These are phyloP conservation scores for Cottus gobio DNA, from an alignment of 2,113 vertebrate species.

Conservation along the genomic window DNA sequence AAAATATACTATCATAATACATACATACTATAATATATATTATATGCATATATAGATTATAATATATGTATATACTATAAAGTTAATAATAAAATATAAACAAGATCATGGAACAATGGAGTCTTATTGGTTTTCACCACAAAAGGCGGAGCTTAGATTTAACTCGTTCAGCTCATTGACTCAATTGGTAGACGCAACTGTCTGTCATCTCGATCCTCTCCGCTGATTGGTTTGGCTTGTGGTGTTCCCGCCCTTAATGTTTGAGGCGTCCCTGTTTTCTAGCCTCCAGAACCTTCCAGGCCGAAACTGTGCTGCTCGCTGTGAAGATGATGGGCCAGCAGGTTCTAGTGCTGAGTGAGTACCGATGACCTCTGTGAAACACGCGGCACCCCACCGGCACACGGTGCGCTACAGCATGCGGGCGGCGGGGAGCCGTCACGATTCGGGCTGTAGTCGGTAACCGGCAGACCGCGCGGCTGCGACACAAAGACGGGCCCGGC, in stretches of 20 bases:
- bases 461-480: background rate
- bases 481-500: conserved; percentile 35
- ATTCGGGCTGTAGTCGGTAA: background rate
- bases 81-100: no score
- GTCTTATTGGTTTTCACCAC: conserved; percentile 15
- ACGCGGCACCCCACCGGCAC: no score
- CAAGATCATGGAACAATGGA: no score
- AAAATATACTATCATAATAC: no score
- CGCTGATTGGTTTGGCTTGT: conserved; percentile 59
- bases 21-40: no score
- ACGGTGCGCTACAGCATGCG: no score
- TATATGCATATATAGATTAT: no score
- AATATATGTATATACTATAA: no score
- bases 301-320: conserved; percentile 17
- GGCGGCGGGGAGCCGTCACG: no score
- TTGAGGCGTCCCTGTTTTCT: conserved; percentile 46
- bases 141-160: conserved; percentile 14
- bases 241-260: background rate
- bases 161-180: background rate
- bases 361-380: no score
- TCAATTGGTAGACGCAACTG: conserved; percentile 50
- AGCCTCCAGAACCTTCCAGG: conserved; percentile 70
- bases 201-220: conserved; percentile 10
- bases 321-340: conserved; percentile 91
- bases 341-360: conserved; percentile 95